These are phyloP conservation scores for Pterocles orientalis DNA, from an alignment of 2,113 vertebrate species.

Conservation along the genomic window DNA sequence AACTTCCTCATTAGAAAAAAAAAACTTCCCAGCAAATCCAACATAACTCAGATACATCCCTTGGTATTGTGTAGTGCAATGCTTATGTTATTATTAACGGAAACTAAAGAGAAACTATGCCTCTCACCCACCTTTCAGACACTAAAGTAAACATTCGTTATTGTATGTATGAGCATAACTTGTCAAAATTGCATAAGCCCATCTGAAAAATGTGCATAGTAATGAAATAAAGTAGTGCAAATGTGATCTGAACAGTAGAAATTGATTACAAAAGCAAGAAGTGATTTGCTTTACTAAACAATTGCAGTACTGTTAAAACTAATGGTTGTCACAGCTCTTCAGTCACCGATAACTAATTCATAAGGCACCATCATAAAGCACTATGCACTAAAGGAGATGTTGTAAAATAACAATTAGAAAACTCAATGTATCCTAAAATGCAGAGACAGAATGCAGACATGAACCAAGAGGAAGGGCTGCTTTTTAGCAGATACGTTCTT, in stretches of 20 bases:
- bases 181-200: background rate
- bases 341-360: background rate
- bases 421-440: background rate
- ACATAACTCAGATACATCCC: background rate
- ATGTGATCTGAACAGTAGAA: constrained; percentile 27
- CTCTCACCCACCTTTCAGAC: background rate
- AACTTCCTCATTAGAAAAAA: background rate
- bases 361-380: background rate
- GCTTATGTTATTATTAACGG: background rate
- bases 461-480: background rate
- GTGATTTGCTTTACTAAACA: background rate
- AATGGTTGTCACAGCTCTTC: background rate
- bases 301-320: background rate
- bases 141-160: constrained; percentile 1
- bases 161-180: background rate
- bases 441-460: background rate
- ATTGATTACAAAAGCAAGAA: background rate
- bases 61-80: background rate
- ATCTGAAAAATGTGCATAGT: background rate
- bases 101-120: background rate
- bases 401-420: background rate
- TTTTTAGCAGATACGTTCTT: background rate
- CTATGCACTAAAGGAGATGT: background rate
- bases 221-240: background rate
- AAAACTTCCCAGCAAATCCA: background rate